A percentile compares a stretch with the other conserved stretches of the same genome.
Conservation (phyloP, 2,797 vertebrate species). For the Poeciliopsis paucimaculata region DNA sequence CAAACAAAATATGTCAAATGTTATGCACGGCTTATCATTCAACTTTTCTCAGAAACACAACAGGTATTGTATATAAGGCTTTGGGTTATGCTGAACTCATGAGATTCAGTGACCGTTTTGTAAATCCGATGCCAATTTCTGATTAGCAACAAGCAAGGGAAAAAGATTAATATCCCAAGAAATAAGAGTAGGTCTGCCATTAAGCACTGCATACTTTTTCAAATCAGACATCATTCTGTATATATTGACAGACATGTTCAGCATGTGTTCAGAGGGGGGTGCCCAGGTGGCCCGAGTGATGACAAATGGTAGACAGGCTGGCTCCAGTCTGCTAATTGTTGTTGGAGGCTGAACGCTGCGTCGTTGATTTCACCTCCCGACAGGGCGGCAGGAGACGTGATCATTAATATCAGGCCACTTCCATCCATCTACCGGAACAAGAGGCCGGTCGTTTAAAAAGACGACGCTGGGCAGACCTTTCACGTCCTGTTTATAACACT, state of each 20-base stretch:
- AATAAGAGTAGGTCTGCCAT: constrained; percentile 11
- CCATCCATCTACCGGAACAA: constrained; percentile 73
- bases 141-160: constrained; percentile 5
- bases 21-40: constrained; percentile 35
- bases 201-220: constrained; percentile 29
- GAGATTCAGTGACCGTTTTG: not conserved
- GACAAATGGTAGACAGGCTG: constrained; percentile 74
- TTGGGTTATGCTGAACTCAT: not conserved
- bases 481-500: constrained; percentile 70
- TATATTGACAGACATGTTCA: constrained; percentile 54
- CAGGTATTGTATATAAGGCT: not conserved
- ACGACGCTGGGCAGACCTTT: constrained; percentile 66
- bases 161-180: constrained; percentile 3
- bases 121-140: constrained; percentile 2
- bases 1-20: constrained; percentile 28
- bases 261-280: constrained; percentile 61
- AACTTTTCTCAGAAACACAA: constrained; percentile 7
- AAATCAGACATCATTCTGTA: constrained; percentile 47
- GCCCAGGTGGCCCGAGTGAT: constrained; percentile 64
- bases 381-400: constrained; percentile 71
- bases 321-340: constrained; percentile 76
- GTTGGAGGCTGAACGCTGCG: constrained; percentile 80
- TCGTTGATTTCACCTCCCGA: constrained; percentile 77
- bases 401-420: constrained; percentile 79
- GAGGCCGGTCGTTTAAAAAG: constrained; percentile 71